A percentile compares a stretch with the other conserved stretches of the same genome.
Evolutionary conservation across 2,797 vertebrate species (phyloP).

Genomic region (Glyptemys insculpta): DNA sequence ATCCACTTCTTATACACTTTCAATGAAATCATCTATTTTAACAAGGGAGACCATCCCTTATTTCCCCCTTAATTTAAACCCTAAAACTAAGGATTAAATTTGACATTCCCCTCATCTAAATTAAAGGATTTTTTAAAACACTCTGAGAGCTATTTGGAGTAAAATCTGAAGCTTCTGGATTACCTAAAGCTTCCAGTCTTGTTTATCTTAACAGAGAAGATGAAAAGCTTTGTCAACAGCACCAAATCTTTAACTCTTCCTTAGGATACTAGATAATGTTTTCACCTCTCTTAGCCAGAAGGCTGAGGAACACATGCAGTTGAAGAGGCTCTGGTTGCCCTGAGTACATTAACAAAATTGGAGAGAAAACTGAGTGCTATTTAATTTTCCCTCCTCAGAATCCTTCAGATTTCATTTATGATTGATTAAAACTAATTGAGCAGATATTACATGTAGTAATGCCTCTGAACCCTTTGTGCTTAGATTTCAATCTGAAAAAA

Average conservation of each 20-base stretch:
- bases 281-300: no score
- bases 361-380: background rate
- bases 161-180: conserved; percentile 67
- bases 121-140: conserved; percentile 69
- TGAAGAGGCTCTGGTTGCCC: conserved; percentile 8
- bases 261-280: background rate
- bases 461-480: conserved; percentile 47
- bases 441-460: conserved; percentile 41
- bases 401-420: conserved; percentile 30
- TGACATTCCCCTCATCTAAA: conserved; percentile 60
- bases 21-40: conserved; percentile 73
- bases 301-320: background rate
- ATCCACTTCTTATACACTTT: conserved; percentile 69
- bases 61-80: conserved; percentile 66
- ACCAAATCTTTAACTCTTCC: conserved; percentile 53
- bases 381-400: conserved; percentile 15
- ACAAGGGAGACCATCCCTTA: conserved; percentile 69
- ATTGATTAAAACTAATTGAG: conserved; percentile 56
- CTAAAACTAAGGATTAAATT: conserved; percentile 73
- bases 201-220: conserved; percentile 25
- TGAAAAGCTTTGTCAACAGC: conserved; percentile 47
- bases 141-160: conserved; percentile 60
- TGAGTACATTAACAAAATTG: background rate
- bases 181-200: conserved; percentile 41
- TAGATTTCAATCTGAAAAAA: conserved; percentile 67